Evolutionary conservation across 92 coral and sea anemone species (phyloP).

Genomic region (Muricea muricata): DNA sequence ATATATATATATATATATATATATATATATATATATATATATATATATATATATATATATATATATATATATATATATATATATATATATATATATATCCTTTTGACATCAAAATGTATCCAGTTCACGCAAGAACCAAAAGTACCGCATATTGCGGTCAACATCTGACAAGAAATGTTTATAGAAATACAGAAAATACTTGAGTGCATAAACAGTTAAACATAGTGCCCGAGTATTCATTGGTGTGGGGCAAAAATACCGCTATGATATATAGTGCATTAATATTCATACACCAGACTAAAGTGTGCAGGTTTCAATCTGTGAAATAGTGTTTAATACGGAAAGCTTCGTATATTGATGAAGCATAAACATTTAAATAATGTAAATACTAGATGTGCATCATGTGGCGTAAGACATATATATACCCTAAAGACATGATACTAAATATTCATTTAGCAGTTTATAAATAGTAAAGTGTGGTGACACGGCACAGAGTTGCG

Average conservation of each 20-base stretch:
- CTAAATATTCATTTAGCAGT: neutral
- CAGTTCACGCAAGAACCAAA: neutral
- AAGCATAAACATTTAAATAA: neutral
- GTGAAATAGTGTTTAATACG: no score
- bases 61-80: no score
- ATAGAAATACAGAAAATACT: no score
- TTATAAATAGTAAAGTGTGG: conserved; percentile 6
- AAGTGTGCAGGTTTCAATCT: no score
- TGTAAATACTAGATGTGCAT: neutral
- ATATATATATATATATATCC: neutral
- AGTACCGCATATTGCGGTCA: neutral
- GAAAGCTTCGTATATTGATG: neutral
- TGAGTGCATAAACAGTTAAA: no score
- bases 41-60: no score
- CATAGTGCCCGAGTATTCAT: no score
- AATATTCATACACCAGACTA: no score
- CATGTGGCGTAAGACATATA: neutral
- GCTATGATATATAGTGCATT: no score
- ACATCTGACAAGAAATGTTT: neutral
- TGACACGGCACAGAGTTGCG: neutral
- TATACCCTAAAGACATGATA: neutral
- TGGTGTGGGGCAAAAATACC: no score
- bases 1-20: no score
- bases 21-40: no score
- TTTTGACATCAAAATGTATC: neutral